Base-by-base conservation (phyloP, 2,888 invertebrate species). In the Ernsta delagoae region DNA sequence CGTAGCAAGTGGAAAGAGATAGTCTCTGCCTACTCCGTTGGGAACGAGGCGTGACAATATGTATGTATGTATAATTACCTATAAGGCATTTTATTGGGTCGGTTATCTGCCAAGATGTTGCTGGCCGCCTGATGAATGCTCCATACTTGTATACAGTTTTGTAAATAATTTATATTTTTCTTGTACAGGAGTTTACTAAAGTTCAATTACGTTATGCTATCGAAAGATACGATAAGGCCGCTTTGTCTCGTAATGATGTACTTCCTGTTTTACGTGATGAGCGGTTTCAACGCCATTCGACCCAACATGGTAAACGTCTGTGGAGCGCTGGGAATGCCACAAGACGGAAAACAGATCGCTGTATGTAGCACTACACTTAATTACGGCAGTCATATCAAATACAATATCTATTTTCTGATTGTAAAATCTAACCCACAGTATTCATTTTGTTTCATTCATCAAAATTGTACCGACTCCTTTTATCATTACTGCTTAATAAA, bases 251-350 rank as follows among this genome's bases (percentile, higher is more conserved):
- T 93, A 1, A 80, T 94, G 56, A 74, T 89, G 12, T 94, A 94
- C 78, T 95, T 95, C 80, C 78, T 92, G 12, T 92, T 94, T 79
- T 83, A 84, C 53, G 91, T 94, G 64, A 93, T 94, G 85, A 92
- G 93, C 59, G 94, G 94, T 0, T 78, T 94, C 5, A 81, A 86
- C 0, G 88, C 94, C 0, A 89, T 94, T 70, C 85, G 92, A 59
- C 94, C 95, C 0, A 94, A 94, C 73, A 87, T 94, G 87, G 92
- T 94, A 4, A 94, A 94, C 70, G 82, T 95, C 0, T 94, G 94
- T 70, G 87, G 90, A 31, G 83, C 93, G 39, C 82, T 91, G 74
- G 91, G 94, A 71, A 84, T 92, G 92, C 80, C 84, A 12, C 84
- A 84, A 48, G 85, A 87, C 68, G 85, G 86, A 6, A 89, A 88